Conservation (phyloP, 2,113 vertebrate species). For the Sturnira hondurensis region DNA sequence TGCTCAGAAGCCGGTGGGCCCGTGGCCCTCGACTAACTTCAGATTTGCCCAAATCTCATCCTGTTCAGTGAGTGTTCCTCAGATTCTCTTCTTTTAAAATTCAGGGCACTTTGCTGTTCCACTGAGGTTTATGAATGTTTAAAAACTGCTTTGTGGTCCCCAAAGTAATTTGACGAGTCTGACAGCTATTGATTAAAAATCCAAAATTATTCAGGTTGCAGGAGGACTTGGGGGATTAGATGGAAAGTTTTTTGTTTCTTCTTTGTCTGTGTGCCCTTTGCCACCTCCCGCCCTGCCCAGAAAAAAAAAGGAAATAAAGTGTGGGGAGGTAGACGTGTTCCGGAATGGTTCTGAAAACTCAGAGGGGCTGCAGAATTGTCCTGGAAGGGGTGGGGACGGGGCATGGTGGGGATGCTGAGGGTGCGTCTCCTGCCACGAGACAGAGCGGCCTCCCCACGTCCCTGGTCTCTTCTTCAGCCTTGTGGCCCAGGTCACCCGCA, state of each 20-base stretch:
- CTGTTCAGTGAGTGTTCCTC: slow-evolving; percentile 75
- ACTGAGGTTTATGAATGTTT: slow-evolving; percentile 86
- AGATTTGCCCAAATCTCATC: slow-evolving; percentile 75
- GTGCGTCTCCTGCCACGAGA: not conserved
- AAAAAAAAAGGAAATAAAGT: slow-evolving; percentile 69
- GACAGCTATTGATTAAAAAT: slow-evolving; percentile 89
- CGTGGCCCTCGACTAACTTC: slow-evolving; percentile 63
- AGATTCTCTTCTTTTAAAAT: slow-evolving; percentile 79
- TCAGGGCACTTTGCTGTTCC: slow-evolving; percentile 80
- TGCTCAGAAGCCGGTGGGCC: not conserved
- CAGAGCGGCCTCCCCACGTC: not conserved
- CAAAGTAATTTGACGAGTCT: slow-evolving; percentile 87
- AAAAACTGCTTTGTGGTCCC: slow-evolving; percentile 86
- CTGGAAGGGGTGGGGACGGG: slow-evolving; percentile 57
- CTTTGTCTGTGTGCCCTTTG: not conserved
- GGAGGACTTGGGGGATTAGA: slow-evolving; percentile 82
- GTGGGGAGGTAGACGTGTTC: slow-evolving; percentile 75
- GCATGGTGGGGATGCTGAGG: not conserved
- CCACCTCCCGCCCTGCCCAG: not conserved
- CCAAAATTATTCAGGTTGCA: slow-evolving; percentile 84
- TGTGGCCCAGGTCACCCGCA: not conserved
- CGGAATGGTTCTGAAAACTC: slow-evolving; percentile 74
- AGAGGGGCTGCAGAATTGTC: slow-evolving; percentile 71
- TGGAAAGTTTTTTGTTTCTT: slow-evolving; percentile 78
- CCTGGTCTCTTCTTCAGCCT: not conserved